phyloP scores from a whole-genome alignment of 1,140 invertebrate genomes.

The Drosophila tropicalis region DNA sequence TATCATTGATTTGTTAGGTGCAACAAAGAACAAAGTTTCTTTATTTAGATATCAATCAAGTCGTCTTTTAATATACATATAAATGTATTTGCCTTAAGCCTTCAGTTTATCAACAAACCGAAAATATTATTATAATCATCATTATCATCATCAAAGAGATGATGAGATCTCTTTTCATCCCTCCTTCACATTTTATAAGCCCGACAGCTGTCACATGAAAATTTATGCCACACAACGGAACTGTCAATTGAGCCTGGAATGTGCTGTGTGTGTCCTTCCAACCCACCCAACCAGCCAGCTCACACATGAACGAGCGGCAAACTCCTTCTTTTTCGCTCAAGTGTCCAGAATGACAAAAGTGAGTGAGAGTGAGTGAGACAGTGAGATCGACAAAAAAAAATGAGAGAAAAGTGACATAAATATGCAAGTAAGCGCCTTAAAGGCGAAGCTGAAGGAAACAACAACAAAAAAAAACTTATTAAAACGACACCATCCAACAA shows the following conservation, averaged over 20 bases:
- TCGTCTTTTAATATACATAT: neutral
- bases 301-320: constrained; percentile 6
- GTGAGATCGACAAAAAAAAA: neutral
- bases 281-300: neutral
- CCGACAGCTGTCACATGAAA: constrained; percentile 31
- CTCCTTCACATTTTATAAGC: constrained; percentile 19
- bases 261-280: constrained; percentile 3
- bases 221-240: constrained; percentile 38
- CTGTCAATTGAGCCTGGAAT: constrained; percentile 47
- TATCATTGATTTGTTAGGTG: neutral
- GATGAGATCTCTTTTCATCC: neutral
- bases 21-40: neutral
- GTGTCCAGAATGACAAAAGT: constrained; percentile 1
- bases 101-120: constrained; percentile 7
- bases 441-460: constrained; percentile 41
- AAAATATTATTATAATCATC: constrained; percentile 13
- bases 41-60: neutral
- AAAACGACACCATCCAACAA: constrained; percentile 50
- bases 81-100: neutral
- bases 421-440: constrained; percentile 77
- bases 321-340: neutral
- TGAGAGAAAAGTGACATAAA: constrained; percentile 61
- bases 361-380: neutral
- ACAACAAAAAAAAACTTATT: constrained; percentile 59
- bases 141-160: constrained; percentile 11